Evolutionary conservation across 92 coral and sea anemone species (phyloP), one percentile per base, ranked within the genome.

Genomic region (Isaurus tuberculatus): DNA sequence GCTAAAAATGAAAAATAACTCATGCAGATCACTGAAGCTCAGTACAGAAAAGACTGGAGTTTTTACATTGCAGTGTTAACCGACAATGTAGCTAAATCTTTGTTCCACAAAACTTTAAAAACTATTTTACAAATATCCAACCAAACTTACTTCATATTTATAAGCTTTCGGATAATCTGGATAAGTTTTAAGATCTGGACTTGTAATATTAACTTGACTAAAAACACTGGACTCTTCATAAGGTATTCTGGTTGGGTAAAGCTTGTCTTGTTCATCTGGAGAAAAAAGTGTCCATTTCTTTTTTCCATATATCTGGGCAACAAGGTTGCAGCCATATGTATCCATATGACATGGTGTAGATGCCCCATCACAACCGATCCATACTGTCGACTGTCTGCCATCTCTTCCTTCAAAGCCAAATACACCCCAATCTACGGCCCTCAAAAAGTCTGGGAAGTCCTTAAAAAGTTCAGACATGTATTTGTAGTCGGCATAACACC

Each of bases 401-500:
- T 88, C 75, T 70, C 95, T 87, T 42, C 88, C 91, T 9, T 91
- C 91, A 86, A 94, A 97, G 15, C 99, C 99, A 81, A 97, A 91
- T 46, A 72, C 43, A 37, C 87, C 51, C 99, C 99, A 97, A 66
- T 92, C 86, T 48, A 93, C 92, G 15, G 92, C 89, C 28, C 42
- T 83, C 23, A 94, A 73, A 33, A 92, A 65, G 43, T 77, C 88
- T 17, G 99, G 94, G 32, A 88, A 87, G 51, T 88, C 93, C 63
- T 73, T 83, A 64, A 97, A 94, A 31, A 97, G 81, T 51, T 97
- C 95, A 43, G 93, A 91, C 98, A 97, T 97, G 89, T 94, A 90
- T 81, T 97, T 97, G 92, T 97, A 97, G 75, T 94, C 99, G 20
- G 99, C 99, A 97, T 97, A 97, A 72, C 99, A 94, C 90, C 98